phyloP scores from a whole-genome alignment of 2,888 invertebrate genomes.

The Rhodophaea formosa region DNA sequence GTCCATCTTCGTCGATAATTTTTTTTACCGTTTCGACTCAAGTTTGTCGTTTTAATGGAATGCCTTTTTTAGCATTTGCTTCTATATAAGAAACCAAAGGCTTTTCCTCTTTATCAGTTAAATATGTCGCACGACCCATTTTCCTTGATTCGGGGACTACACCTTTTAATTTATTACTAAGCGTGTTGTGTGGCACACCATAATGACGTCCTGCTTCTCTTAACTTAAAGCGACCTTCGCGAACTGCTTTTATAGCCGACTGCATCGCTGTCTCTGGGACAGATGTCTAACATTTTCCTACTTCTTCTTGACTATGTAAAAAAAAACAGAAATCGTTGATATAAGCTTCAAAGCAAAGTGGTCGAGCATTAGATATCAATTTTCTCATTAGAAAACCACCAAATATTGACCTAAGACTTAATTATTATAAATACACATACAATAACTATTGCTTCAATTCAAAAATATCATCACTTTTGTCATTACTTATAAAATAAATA shows the following conservation, averaged over 20 bases:
- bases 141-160: constrained; percentile 29
- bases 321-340: not conserved
- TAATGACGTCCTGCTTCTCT: constrained; percentile 15
- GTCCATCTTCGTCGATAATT: constrained; percentile 23
- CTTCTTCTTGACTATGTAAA: constrained; percentile 1
- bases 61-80: constrained; percentile 24
- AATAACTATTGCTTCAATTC: not conserved
- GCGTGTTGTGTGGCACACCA: constrained; percentile 25
- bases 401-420: not conserved
- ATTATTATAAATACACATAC: not conserved
- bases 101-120: constrained; percentile 26
- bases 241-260: constrained; percentile 1
- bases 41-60: constrained; percentile 24
- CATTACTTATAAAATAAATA: too few species aligned
- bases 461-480: not conserved
- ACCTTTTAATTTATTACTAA: constrained; percentile 31
- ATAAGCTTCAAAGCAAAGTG: not conserved
- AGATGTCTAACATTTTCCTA: not conserved
- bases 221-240: constrained; percentile 1
- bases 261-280: not conserved
- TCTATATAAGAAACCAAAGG: constrained; percentile 22
- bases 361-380: not conserved
- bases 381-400: constrained; percentile 1
- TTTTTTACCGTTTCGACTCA: constrained; percentile 22
- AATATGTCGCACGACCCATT: constrained; percentile 30